Conservation (phyloP, 2,888 invertebrate species). For the Scotopteryx bipunctaria region DNA sequence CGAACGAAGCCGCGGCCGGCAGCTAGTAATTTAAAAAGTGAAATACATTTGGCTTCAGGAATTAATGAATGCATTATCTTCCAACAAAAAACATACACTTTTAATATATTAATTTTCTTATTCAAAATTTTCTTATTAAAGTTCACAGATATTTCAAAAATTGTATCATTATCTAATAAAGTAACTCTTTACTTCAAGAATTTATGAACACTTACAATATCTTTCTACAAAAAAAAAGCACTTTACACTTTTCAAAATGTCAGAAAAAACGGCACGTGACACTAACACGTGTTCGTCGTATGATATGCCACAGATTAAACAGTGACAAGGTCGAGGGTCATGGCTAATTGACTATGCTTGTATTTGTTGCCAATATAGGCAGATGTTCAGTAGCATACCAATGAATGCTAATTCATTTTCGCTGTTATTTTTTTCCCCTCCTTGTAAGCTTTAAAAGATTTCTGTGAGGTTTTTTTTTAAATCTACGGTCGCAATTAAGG, state of each 20-base stretch:
- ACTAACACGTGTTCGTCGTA: slow-evolving; percentile 47
- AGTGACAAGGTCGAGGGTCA: slow-evolving; percentile 27
- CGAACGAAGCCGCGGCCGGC: too few relatives aligned
- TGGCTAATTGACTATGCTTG: slow-evolving; percentile 65
- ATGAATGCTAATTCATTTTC: not conserved
- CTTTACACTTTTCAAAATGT: not conserved
- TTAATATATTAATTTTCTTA: too few relatives aligned
- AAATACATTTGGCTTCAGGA: too few relatives aligned
- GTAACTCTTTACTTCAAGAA: too few relatives aligned
- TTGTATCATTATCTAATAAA: too few relatives aligned
- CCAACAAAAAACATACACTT: too few relatives aligned
- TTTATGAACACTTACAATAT: not conserved
- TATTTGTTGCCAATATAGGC: slow-evolving; percentile 31
- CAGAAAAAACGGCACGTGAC: slow-evolving; percentile 53
- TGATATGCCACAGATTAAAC: slow-evolving; percentile 34
- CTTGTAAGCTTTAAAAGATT: not conserved
- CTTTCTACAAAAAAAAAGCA: not conserved
- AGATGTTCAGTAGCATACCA: slow-evolving; percentile 21
- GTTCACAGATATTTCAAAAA: too few relatives aligned
- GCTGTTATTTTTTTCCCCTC: not conserved
- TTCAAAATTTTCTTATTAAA: too few relatives aligned
- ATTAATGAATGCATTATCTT: too few relatives aligned
- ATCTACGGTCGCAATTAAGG: too few relatives aligned
- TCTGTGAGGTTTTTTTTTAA: too few relatives aligned
- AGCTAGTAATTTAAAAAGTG: too few relatives aligned